Conservation (phyloP, 1,140 invertebrate species). For the Hycleus cichorii region DNA sequence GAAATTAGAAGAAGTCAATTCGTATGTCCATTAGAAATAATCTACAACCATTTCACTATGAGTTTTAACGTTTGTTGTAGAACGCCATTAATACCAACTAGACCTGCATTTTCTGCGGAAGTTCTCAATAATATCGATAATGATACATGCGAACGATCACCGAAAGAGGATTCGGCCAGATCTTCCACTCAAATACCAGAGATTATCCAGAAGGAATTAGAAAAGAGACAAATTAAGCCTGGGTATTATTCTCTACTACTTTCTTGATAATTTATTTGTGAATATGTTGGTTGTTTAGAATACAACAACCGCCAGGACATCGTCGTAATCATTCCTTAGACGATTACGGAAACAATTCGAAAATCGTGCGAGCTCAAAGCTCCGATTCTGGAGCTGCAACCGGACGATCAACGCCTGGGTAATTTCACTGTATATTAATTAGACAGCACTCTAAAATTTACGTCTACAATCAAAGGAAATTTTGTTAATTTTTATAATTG, state of each 20-base stretch:
- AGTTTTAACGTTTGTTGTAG: slow-evolving; percentile 62
- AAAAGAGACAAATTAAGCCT: slow-evolving; percentile 50
- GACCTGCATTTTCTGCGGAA: slow-evolving; percentile 61
- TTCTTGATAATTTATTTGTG: neutral
- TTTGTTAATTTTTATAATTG: slow-evolving; percentile 4
- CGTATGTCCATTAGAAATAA: slow-evolving; percentile 51
- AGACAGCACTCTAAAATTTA: neutral
- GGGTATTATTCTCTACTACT: slow-evolving; percentile 29
- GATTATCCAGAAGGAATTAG: slow-evolving; percentile 51
- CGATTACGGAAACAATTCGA: slow-evolving; percentile 7
- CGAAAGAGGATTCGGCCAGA: neutral
- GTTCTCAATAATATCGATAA: slow-evolving; percentile 28
- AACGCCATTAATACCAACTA: slow-evolving; percentile 67
- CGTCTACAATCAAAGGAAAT: neutral
- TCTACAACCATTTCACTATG: slow-evolving; percentile 4
- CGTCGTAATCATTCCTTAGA: slow-evolving; percentile 21
- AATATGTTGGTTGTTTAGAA: neutral
- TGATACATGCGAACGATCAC: slow-evolving; percentile 44
- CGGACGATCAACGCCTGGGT: neutral
- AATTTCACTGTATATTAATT: neutral
- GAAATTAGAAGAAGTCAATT: slow-evolving; percentile 80
- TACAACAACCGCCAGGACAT: neutral
- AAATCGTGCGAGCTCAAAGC: slow-evolving; percentile 15
- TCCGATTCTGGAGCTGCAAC: slow-evolving; percentile 12
- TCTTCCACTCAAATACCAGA: slow-evolving; percentile 41